Conservation (phyloP, 2,797 vertebrate genomes). For the Anableps anableps region DNA sequence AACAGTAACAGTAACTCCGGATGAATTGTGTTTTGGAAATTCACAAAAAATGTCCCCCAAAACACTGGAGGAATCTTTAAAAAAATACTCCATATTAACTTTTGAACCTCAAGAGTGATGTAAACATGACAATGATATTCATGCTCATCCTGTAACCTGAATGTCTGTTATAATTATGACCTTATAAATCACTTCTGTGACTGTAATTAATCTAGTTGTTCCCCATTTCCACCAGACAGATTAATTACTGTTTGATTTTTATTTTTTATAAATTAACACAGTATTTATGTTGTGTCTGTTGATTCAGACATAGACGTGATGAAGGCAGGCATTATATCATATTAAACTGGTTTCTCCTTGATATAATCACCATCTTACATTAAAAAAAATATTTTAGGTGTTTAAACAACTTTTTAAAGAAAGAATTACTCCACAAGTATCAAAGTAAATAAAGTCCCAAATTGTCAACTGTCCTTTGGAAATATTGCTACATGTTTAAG, state of each 20-base stretch:
- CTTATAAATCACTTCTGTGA: slow-evolving; percentile 35
- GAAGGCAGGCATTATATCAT: slow-evolving; percentile 19
- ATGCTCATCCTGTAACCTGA: slow-evolving; percentile 16
- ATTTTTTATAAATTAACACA: slow-evolving; percentile 33
- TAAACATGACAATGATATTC: slow-evolving; percentile 46
- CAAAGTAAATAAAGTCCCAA: not conserved
- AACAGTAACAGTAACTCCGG: slow-evolving; percentile 37
- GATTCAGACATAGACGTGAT: slow-evolving; percentile 33
- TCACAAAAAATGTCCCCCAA: slow-evolving; percentile 60
- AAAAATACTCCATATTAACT: slow-evolving; percentile 28
- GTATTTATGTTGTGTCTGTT: slow-evolving; percentile 37
- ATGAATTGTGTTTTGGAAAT: slow-evolving; percentile 38
- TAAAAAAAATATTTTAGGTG: not conserved
- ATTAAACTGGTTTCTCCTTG: not conserved
- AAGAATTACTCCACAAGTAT: not conserved
- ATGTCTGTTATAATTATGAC: slow-evolving; percentile 12
- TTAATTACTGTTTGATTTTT: slow-evolving; percentile 27
- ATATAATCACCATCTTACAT: slow-evolving; percentile 16
- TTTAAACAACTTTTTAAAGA: not conserved
- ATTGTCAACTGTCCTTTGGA: not conserved
- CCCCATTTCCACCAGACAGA: slow-evolving; percentile 45
- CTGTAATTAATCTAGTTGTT: slow-evolving; percentile 48
- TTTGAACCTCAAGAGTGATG: slow-evolving; percentile 35
- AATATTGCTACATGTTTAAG: not conserved
- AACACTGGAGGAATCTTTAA: slow-evolving; percentile 55